Evolutionary conservation across 2,888 invertebrate species (phyloP).

Genomic region (Heliconius hortense): DNA sequence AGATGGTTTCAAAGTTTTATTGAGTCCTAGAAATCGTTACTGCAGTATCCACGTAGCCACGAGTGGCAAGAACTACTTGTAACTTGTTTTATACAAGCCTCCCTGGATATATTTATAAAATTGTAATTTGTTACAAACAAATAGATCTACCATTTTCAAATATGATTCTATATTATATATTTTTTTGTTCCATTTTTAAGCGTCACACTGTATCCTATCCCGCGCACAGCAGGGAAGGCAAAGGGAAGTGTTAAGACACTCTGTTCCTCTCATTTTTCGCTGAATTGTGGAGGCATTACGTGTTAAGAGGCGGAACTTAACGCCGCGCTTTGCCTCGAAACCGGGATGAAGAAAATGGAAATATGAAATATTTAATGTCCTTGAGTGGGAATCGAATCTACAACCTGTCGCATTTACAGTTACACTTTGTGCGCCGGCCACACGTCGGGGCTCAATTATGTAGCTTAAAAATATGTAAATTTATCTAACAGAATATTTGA

Average conservation of each 20-base stretch:
- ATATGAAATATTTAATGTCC: background rate
- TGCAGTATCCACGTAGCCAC: slow-evolving; percentile 6
- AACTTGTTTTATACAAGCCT: background rate
- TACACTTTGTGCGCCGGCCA: no score
- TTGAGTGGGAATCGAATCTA: background rate
- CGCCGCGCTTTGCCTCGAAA: background rate
- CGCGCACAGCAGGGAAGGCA: no score
- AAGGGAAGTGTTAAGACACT: background rate
- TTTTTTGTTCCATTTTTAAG: no score
- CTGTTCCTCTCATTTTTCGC: background rate
- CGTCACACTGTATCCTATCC: no score
- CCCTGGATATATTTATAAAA: background rate
- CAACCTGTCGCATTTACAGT: background rate
- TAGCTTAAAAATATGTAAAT: no score
- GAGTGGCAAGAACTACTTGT: background rate
- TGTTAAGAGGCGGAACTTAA: background rate
- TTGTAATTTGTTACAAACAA: background rate
- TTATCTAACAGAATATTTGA: no score
- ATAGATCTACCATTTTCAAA: no score
- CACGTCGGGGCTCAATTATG: no score
- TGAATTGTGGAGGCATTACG: background rate
- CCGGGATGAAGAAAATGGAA: background rate
- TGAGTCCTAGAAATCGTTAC: slow-evolving; percentile 23
- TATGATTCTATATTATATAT: no score
- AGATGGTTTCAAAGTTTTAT: slow-evolving; percentile 24